Conservation (phyloP, 2,113 vertebrate species). For the Rousettus leschenaultii region DNA sequence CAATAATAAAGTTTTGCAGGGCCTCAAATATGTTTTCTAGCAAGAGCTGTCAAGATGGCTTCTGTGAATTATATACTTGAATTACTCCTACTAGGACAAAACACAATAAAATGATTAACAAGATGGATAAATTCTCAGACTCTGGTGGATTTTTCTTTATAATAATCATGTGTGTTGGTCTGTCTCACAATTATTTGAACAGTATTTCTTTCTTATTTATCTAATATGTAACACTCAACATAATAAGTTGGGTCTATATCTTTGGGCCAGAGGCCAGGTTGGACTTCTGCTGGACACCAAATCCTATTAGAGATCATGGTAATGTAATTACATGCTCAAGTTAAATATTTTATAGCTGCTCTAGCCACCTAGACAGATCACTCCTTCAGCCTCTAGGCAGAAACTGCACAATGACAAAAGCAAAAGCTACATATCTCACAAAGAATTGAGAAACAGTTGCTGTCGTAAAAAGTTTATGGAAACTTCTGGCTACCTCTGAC, state of each 20-base stretch:
- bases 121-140: slow-evolving; percentile 53
- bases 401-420: slow-evolving; percentile 64
- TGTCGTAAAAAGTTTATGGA: slow-evolving; percentile 62
- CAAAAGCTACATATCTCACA: slow-evolving; percentile 52
- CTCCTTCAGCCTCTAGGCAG: slow-evolving; percentile 58
- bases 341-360: slow-evolving; percentile 83
- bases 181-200: slow-evolving; percentile 55
- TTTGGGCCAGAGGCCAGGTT: slow-evolving; percentile 81
- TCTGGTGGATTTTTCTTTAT: slow-evolving; percentile 67
- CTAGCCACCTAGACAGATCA: slow-evolving; percentile 71
- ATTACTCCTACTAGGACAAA: slow-evolving; percentile 72
- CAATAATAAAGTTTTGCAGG: slow-evolving; percentile 43
- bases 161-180: slow-evolving; percentile 64
- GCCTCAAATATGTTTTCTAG: slow-evolving; percentile 40
- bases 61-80: slow-evolving; percentile 61
- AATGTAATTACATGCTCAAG: slow-evolving; percentile 80
- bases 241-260: slow-evolving; percentile 78
- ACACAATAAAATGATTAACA: slow-evolving; percentile 74
- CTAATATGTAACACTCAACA: slow-evolving; percentile 70
- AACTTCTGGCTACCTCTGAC: slow-evolving; percentile 23
- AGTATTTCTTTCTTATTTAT: slow-evolving; percentile 76
- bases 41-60: slow-evolving; percentile 52
- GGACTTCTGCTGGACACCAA: slow-evolving; percentile 76
- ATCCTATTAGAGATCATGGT: slow-evolving; percentile 79
- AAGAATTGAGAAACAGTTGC: slow-evolving; percentile 53